Percentiles rank a stretch among this genome's conserved stretches.
phyloP scores from a whole-genome alignment of 2,888 invertebrate species.

The Cerastis rubricosa region DNA sequence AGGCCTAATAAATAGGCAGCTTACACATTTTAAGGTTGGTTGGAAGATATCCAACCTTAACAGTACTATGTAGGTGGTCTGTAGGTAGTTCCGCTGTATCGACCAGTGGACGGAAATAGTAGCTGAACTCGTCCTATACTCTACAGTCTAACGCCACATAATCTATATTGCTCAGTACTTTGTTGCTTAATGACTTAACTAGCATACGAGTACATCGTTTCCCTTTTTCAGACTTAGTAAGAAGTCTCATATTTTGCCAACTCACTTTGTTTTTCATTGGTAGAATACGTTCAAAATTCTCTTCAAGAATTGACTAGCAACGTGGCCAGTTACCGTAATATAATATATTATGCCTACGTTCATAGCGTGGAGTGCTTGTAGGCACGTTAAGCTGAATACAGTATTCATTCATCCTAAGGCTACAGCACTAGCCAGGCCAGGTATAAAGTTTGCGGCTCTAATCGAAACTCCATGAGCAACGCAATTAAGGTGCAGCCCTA shows the following conservation, averaged over 20 bases:
- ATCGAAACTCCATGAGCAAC: constrained; percentile 36
- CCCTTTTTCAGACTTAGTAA: neutral
- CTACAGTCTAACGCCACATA: neutral
- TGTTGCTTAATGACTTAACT: constrained; percentile 5
- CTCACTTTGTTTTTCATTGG: neutral
- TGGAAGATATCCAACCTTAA: neutral
- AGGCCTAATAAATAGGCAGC: neutral
- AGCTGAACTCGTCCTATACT: too few relatives aligned
- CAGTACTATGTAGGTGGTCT: neutral
- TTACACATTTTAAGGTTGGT: neutral
- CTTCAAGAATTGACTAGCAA: neutral
- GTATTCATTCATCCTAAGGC: constrained; percentile 29
- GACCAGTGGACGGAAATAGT: neutral
- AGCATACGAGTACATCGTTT: neutral
- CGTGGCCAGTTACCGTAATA: neutral
- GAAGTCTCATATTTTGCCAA: constrained; percentile 4
- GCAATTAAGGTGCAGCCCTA: constrained; percentile 29
- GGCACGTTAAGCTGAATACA: constrained; percentile 13
- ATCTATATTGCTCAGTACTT: neutral
- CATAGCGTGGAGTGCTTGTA: neutral
- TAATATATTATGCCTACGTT: neutral
- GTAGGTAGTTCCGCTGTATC: neutral
- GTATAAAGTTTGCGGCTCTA: constrained; percentile 22
- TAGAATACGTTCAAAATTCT: neutral
- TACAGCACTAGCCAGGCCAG: constrained; percentile 22